Percentiles rank a stretch among this genome's conserved stretches.
Conservation (phyloP, 2,888 invertebrate species). For the Marronus borbonicus region DNA sequence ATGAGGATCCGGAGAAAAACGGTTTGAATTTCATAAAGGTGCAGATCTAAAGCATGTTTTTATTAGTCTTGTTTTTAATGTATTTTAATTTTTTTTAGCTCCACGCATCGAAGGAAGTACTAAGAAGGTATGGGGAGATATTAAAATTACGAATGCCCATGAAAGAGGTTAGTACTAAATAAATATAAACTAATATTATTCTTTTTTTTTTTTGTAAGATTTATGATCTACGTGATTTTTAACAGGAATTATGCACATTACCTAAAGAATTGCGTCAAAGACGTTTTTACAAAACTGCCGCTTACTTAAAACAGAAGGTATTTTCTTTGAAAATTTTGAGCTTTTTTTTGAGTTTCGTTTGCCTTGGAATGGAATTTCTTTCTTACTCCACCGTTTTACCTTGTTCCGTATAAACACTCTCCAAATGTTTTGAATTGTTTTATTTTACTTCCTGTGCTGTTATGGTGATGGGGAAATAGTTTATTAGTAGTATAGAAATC, state of each 20-base stretch:
- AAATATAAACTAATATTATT: conserved; percentile 14
- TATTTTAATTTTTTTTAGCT: conserved; percentile 73
- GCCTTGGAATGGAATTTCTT: conserved; percentile 23
- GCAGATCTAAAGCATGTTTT: conserved; percentile 22
- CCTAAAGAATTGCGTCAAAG: conserved; percentile 74
- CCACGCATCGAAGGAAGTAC: conserved; percentile 87
- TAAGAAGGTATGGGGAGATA: conserved; percentile 91
- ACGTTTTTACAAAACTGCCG: conserved; percentile 78
- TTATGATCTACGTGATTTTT: conserved; percentile 59
- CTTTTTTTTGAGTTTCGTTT: conserved; percentile 11
- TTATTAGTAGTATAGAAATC: too few relatives aligned
- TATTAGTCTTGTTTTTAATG: not conserved
- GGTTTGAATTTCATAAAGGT: conserved; percentile 87
- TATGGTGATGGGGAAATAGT: too few relatives aligned
- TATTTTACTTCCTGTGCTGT: too few relatives aligned
- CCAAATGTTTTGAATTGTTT: too few relatives aligned
- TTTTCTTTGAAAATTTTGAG: conserved; percentile 35
- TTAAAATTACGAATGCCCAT: conserved; percentile 94
- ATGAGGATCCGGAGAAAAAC: conserved; percentile 77
- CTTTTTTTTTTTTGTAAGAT: conserved; percentile 42
- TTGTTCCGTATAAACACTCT: not conserved
- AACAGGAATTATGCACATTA: conserved; percentile 78
- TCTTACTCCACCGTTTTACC: not conserved
- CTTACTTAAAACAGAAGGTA: conserved; percentile 80
- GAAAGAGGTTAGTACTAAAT: conserved; percentile 78